Evolutionary conservation across 2,113 vertebrate species (phyloP).

Genomic region (Pomatostomus ruficeps): DNA sequence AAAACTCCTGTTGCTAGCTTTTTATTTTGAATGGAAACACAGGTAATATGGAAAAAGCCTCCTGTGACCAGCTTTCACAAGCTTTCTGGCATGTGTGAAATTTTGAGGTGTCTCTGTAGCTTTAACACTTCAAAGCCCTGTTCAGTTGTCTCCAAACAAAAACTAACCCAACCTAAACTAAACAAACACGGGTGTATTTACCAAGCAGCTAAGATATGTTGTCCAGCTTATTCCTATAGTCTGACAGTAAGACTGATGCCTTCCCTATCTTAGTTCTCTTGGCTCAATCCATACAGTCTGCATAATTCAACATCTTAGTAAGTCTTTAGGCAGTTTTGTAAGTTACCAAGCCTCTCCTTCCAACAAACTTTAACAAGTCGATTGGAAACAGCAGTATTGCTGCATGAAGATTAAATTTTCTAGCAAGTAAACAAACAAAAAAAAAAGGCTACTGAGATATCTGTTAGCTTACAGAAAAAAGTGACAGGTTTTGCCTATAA

Average conservation of each 20-base stretch:
- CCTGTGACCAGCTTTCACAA: not conserved
- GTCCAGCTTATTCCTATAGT: not conserved
- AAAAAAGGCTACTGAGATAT: not conserved
- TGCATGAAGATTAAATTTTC: not conserved
- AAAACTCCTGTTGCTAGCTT: not conserved
- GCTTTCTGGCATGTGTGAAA: not conserved
- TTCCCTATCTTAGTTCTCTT: not conserved
- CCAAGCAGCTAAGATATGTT: not conserved
- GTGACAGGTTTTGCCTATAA: not conserved
- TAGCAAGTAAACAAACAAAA: not conserved
- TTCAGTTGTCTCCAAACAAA: not conserved
- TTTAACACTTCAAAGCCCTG: not conserved
- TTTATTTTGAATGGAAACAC: not conserved
- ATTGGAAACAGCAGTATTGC: not conserved
- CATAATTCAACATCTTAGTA: not conserved
- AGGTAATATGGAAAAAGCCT: not conserved
- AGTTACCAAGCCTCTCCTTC: not conserved
- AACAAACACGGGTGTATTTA: not conserved
- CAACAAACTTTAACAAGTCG: not conserved
- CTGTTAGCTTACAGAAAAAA: not conserved
- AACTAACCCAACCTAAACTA: not conserved
- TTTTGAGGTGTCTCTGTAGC: not conserved
- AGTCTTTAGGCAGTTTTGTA: not conserved
- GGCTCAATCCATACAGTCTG: not conserved
- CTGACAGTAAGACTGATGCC: not conserved